A percentile compares a stretch with the other conserved stretches of the same genome.
phyloP scores from a whole-genome alignment of 35 echinoderm and acorn worm species.

The Diadema setosum region DNA sequence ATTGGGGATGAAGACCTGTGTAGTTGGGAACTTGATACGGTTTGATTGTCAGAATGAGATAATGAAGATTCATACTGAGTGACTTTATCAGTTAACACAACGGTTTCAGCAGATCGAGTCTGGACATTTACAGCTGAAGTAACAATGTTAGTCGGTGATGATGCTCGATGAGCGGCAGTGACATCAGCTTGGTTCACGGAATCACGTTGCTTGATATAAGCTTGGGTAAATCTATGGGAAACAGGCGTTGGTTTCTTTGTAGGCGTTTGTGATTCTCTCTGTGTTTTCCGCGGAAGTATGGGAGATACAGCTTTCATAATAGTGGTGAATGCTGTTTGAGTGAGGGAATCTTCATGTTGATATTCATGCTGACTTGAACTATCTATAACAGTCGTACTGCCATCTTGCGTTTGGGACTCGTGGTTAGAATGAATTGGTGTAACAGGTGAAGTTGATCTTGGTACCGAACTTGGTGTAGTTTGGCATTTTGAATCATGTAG shows the following conservation, averaged over 20 bases:
- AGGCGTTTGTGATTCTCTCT: not conserved
- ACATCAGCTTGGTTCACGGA: not conserved
- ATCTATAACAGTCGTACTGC: not conserved
- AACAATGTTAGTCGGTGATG: not conserved
- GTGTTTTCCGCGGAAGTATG: not conserved
- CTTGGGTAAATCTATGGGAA: not conserved
- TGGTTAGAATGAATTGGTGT: not conserved
- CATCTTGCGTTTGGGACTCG: not conserved
- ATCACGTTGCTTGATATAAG: not conserved
- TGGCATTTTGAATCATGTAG: not conserved
- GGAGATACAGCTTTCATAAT: not conserved
- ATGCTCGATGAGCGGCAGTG: not conserved
- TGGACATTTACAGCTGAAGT: not conserved
- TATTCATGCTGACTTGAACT: not conserved
- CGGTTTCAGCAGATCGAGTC: not conserved
- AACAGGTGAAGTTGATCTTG: not conserved
- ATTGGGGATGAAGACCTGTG: not conserved
- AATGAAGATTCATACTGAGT: not conserved
- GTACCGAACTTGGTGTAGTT: not conserved
- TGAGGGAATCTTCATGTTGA: not conserved
- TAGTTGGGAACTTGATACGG: not conserved
- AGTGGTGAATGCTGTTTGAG: not conserved
- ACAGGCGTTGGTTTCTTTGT: not conserved
- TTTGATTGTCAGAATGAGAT: not conserved
- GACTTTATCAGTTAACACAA: not conserved